Conservation (phyloP, 2,888 invertebrate genomes). For the Melieria crassipennis region DNA sequence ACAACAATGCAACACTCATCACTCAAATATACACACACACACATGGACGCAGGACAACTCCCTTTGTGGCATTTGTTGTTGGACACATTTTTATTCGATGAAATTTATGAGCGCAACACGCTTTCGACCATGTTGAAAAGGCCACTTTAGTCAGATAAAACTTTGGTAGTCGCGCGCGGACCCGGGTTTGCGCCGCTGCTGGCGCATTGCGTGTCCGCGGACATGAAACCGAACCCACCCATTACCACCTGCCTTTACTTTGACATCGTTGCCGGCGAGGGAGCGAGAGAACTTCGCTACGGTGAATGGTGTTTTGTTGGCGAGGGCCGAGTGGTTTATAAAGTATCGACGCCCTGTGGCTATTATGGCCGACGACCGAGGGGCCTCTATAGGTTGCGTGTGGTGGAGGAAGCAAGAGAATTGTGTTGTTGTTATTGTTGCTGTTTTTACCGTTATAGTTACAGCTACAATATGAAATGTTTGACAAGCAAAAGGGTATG, state of each 20-base stretch:
- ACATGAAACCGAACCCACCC: conserved; percentile 39
- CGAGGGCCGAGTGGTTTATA: not conserved
- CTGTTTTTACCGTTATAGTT: not conserved
- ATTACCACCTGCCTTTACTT: conserved; percentile 41
- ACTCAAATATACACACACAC: not conserved
- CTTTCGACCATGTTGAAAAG: conserved; percentile 42
- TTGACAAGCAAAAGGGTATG: conserved; percentile 14
- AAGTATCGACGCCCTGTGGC: not conserved
- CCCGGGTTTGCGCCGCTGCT: conserved; percentile 39
- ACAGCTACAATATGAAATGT: not conserved
- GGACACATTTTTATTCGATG: conserved; percentile 39
- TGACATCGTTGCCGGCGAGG: not conserved
- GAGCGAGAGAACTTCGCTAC: not conserved
- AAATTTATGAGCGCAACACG: conserved; percentile 44
- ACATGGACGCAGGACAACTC: not conserved
- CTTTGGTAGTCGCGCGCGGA: not conserved
- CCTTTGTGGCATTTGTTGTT: conserved; percentile 27
- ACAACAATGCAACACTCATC: too few relatives aligned
- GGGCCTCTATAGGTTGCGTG: not conserved
- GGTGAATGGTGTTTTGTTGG: too few relatives aligned
- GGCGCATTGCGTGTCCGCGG: too few relatives aligned
- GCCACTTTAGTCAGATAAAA: not conserved
- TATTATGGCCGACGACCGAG: conserved; percentile 4
- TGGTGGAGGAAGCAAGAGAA: not conserved
- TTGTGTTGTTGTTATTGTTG: conserved; percentile 9